Conservation (phyloP, 92 coral and sea anemone genomes). For the Palythoa grandiflora region DNA sequence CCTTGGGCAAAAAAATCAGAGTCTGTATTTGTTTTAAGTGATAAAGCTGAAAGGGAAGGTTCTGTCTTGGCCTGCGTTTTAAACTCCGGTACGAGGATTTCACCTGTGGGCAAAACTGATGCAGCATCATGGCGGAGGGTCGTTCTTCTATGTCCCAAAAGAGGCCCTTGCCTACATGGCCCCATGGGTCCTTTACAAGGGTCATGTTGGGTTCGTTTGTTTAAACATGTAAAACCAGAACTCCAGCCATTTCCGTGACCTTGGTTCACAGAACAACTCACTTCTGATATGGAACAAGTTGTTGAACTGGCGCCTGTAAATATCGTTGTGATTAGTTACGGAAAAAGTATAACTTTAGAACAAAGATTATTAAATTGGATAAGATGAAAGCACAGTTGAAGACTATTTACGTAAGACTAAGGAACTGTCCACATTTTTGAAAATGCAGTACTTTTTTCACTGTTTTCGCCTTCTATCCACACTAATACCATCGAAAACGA, state of each 20-base stretch:
- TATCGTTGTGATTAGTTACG: neutral
- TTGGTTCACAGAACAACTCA: slow-evolving; percentile 22
- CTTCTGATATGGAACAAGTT: neutral
- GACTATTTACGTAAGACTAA: too few relatives aligned
- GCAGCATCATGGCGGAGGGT: slow-evolving; percentile 66
- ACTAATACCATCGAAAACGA: too few relatives aligned
- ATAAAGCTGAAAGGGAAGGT: neutral
- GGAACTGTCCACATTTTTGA: too few relatives aligned
- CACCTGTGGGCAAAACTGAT: slow-evolving; percentile 84
- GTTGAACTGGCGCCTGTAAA: slow-evolving; percentile 10
- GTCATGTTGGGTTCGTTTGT: neutral
- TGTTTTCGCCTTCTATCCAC: too few relatives aligned
- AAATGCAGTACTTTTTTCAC: too few relatives aligned
- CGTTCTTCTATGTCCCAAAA: slow-evolving; percentile 46
- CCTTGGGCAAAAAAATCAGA: slow-evolving; percentile 32
- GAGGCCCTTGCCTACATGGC: slow-evolving; percentile 38
- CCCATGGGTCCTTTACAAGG: neutral
- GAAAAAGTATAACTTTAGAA: neutral
- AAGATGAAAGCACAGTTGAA: neutral
- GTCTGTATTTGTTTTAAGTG: neutral
- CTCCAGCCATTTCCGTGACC: slow-evolving; percentile 85
- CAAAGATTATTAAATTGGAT: neutral
- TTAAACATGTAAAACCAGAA: slow-evolving; percentile 67
- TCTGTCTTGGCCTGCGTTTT: neutral
- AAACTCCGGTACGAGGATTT: slow-evolving; percentile 45